Evolutionary conservation across 2,113 vertebrate species (phyloP).

Genomic region (Naja naja): DNA sequence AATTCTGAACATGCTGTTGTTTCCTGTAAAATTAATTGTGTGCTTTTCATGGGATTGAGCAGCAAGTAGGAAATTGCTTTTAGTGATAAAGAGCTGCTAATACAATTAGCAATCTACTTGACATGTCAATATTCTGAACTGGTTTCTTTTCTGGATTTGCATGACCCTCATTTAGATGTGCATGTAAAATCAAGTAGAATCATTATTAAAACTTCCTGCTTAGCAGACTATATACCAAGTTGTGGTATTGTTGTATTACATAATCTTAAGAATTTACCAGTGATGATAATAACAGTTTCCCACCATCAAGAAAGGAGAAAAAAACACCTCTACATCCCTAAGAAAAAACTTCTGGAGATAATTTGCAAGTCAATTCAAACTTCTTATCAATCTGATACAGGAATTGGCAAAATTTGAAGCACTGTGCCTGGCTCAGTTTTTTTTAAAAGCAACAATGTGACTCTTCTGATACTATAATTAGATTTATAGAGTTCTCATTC

Average conservation of each 20-base stretch:
- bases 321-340: background rate
- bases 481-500: background rate
- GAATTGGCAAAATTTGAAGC: background rate
- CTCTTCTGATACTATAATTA: background rate
- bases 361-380: background rate
- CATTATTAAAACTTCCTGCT: constrained; percentile 39
- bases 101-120: constrained; percentile 45
- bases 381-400: background rate
- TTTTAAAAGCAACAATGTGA: background rate
- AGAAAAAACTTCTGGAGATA: constrained; percentile 1
- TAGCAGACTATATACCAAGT: constrained; percentile 23
- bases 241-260: constrained; percentile 33
- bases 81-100: constrained; percentile 51
- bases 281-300: constrained; percentile 44
- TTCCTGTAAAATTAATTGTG: constrained; percentile 58
- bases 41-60: constrained; percentile 50
- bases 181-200: constrained; percentile 40
- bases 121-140: constrained; percentile 36
- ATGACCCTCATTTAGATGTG: constrained; percentile 41
- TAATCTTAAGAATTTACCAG: constrained; percentile 49
- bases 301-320: constrained; percentile 16
- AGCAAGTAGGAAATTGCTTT: constrained; percentile 48
- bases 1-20: constrained; percentile 48
- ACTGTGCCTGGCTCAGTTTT: background rate
- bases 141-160: constrained; percentile 46